Percentiles rank a stretch among this genome's conserved stretches.
Evolutionary conservation across 2,888 invertebrate species (phyloP).

Genomic region (Elmis aenea): DNA sequence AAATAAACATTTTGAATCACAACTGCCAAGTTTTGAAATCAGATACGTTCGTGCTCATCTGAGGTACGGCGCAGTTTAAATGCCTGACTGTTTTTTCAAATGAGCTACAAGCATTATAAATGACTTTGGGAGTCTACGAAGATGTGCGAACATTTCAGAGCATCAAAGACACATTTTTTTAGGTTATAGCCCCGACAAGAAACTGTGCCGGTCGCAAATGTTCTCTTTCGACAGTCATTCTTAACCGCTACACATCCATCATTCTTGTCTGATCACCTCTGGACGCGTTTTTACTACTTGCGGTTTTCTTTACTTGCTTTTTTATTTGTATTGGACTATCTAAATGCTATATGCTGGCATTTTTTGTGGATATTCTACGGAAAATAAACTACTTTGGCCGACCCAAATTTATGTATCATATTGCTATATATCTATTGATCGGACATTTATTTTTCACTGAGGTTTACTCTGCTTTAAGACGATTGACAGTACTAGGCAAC

Average conservation of each 20-base stretch:
- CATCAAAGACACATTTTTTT: slow-evolving; percentile 29
- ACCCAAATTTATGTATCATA: no score
- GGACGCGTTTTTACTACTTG: slow-evolving; percentile 19
- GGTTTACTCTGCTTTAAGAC: no score
- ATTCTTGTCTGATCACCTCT: slow-evolving; percentile 23
- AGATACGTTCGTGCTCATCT: no score
- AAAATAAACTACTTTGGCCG: no score
- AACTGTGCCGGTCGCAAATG: slow-evolving; percentile 23
- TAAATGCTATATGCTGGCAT: no score
- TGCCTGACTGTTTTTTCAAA: slow-evolving; percentile 28
- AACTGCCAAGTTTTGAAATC: no score
- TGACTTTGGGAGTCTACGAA: slow-evolving; percentile 21
- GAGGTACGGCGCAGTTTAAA: slow-evolving; percentile 20
- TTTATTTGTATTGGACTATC: no score
- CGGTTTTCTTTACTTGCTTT: slow-evolving; percentile 11
- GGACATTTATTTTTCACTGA: no score
- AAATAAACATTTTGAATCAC: no score
- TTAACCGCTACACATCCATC: slow-evolving; percentile 22
- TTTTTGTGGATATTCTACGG: no score
- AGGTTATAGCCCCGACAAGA: slow-evolving; percentile 17
- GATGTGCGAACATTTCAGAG: slow-evolving; percentile 27
- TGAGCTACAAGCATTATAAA: slow-evolving; percentile 25
- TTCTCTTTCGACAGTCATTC: slow-evolving; percentile 25
- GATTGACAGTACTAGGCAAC: no score
- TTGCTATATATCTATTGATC: no score